Evolutionary conservation across 1,140 invertebrate genomes (phyloP), one percentile per base, ranked within the genome.

Genomic region (Teleogryllus occipitalis): DNA sequence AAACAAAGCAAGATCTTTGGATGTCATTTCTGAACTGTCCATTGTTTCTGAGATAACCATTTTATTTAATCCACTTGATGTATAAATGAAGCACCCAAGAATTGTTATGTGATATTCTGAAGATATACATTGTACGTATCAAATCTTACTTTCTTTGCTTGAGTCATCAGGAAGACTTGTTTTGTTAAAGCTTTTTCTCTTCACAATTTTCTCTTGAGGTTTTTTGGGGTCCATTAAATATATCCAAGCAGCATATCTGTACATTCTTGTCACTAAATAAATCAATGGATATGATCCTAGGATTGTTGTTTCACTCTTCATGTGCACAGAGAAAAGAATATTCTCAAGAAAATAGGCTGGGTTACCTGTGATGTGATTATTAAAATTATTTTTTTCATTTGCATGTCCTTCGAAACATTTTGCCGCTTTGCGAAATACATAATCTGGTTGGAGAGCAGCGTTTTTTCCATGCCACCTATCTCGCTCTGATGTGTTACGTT

Each of bases 211-310:
- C 54, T 65, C 54, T 54, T 54, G 10, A 65, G 54, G 54, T 65
- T 65, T 65, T 65, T 65, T 65, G 54, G 54, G 54, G 54, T 65
- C 54, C 54, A 65, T 65, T 3, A 65, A 65, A 18, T 65, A 65
- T 65, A 65, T 65, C 10, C 54, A 65, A 65, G 54, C 54, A 65
- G 54, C 18, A 65, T 65, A 65, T 18, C 54, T 65, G 54, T 65
- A 65, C 54, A 65, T 65, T 65, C 54, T 65, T 65, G 54, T 65
- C 54, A 65, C 54, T 65, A 65, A 65, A 65, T 65, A 65, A 65
- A 65, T 65, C 18, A 7, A 65, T 65, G 54, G 54, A 65, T 65
- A 14, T 65, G 18, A 65, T 65, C 54, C 54, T 65, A 65, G 54
- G 54, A 14, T 65, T 65, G 54, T 65, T 65, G 54, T 65, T 65